Percentiles rank a stretch among this genome's conserved stretches.
Conservation (phyloP, 2,113 vertebrate species). For the Solea solea region DNA sequence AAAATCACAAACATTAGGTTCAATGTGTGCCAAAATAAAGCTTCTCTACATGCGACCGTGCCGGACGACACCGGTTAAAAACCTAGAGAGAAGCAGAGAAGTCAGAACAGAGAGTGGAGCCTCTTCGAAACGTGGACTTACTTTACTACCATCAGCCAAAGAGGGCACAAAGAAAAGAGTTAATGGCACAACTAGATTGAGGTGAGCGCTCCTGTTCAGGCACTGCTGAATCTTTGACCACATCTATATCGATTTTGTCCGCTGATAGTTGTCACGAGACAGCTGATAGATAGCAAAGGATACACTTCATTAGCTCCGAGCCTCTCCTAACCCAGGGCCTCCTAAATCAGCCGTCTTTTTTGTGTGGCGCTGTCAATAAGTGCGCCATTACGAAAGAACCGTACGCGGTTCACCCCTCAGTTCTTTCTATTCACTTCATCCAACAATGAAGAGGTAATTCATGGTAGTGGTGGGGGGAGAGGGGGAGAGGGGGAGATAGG, state of each 20-base stretch:
- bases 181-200: constrained; percentile 63
- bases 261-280: constrained; percentile 63
- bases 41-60: neutral
- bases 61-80: constrained; percentile 16
- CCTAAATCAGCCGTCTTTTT: constrained; percentile 55
- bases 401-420: constrained; percentile 25
- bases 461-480: constrained; percentile 11
- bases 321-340: constrained; percentile 39
- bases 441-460: constrained; percentile 58
- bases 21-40: constrained; percentile 13
- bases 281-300: constrained; percentile 71
- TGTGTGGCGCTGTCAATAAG: constrained; percentile 59
- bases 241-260: constrained; percentile 74
- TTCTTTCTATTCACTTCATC: constrained; percentile 44
- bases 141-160: constrained; percentile 42
- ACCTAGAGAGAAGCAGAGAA: neutral
- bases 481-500: neutral
- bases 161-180: constrained; percentile 40
- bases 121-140: constrained; percentile 24
- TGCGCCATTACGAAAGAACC: constrained; percentile 33
- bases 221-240: constrained; percentile 69
- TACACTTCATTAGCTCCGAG: constrained; percentile 72
- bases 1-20: neutral
- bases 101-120: neutral
- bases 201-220: constrained; percentile 64